phyloP scores from a whole-genome alignment of 2,888 invertebrate genomes.

The Disparrhopalites patrizii region DNA sequence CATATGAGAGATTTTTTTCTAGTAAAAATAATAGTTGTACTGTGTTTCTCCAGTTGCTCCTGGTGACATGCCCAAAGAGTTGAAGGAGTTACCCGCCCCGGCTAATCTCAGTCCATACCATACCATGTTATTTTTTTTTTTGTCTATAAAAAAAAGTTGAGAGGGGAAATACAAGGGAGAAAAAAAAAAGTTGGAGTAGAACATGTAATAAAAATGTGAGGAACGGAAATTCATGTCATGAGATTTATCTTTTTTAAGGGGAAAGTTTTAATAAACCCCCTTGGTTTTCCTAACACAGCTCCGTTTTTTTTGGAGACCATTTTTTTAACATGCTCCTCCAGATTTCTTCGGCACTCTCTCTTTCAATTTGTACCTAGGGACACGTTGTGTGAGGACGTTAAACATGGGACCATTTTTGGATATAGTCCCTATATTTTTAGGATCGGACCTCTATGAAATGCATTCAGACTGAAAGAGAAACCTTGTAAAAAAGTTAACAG shows the following conservation, averaged over 20 bases:
- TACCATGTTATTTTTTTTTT: too few species aligned
- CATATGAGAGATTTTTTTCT: too few species aligned
- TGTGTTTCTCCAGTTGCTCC: not conserved
- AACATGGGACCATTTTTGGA: too few species aligned
- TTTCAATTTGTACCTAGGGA: conserved; percentile 20
- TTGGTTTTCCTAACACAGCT: not conserved
- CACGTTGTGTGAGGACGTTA: too few species aligned
- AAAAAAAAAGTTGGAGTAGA: too few species aligned
- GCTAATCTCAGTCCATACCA: too few species aligned
- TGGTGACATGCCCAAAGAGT: conserved; percentile 1
- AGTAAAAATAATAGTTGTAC: not conserved
- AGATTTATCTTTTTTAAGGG: conserved; percentile 15
- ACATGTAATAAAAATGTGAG: conserved; percentile 1
- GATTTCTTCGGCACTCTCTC: not conserved
- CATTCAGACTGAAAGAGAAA: too few species aligned
- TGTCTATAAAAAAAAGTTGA: not conserved
- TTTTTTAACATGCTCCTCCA: not conserved
- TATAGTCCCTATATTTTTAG: too few species aligned
- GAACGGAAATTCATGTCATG: conserved; percentile 13
- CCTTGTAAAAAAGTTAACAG: too few species aligned
- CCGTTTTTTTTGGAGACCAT: too few species aligned
- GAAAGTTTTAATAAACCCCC: conserved; percentile 15
- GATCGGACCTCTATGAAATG: too few species aligned
- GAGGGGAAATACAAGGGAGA: not conserved
- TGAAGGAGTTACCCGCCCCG: too few species aligned